Conservation (phyloP, 2,113 vertebrate genomes). For the Oreochromis niloticus region DNA sequence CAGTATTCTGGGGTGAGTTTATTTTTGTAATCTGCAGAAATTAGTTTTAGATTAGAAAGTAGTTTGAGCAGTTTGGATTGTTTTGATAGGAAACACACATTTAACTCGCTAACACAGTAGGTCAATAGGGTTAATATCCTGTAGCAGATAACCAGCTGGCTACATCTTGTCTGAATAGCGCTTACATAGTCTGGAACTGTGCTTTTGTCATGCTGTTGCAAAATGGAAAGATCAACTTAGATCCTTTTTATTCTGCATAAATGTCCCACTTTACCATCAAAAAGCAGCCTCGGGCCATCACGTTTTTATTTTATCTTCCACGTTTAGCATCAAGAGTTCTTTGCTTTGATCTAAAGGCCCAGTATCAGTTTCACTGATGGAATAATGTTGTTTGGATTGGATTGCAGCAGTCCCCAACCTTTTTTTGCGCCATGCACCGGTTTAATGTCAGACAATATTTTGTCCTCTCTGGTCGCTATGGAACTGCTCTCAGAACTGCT, state of each 20-base stretch:
- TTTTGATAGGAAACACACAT: background rate
- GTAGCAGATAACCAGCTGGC: background rate
- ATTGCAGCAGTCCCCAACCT: background rate
- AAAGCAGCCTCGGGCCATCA: background rate
- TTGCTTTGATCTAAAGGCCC: background rate
- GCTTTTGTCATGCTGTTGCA: background rate
- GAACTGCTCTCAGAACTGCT: no score
- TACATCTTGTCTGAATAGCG: background rate
- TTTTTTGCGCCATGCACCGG: background rate
- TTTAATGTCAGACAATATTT: background rate
- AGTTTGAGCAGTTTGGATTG: background rate
- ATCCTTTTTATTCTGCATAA: background rate
- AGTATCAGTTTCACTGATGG: background rate
- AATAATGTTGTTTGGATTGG: background rate
- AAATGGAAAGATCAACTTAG: background rate
- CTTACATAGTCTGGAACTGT: background rate
- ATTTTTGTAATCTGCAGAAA: background rate
- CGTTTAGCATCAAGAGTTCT: background rate
- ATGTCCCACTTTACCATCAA: background rate
- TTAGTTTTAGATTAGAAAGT: background rate
- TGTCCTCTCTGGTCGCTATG: no score
- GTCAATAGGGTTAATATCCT: background rate
- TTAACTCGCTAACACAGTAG: background rate
- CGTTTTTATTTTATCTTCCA: background rate
- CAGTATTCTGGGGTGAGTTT: background rate